Conservation (phyloP, 2,113 vertebrate species). For the Cavia aperea region DNA sequence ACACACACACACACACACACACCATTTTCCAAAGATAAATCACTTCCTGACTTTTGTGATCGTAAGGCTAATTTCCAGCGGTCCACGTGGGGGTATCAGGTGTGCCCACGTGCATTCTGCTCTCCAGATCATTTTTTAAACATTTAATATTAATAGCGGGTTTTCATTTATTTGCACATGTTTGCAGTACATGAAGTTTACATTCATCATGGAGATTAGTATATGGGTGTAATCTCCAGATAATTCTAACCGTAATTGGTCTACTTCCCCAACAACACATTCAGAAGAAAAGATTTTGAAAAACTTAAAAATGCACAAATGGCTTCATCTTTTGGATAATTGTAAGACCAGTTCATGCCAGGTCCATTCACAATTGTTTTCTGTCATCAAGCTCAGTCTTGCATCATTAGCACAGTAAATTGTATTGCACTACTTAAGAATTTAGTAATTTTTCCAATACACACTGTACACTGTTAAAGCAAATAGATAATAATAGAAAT, state of each 20-base stretch:
- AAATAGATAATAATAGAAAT: not conserved
- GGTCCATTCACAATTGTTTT: not conserved
- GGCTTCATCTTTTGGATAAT: not conserved
- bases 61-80: conserved; percentile 1
- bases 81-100: not conserved
- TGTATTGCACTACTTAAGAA: not conserved
- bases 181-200: not conserved
- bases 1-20: no score
- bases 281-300: not conserved
- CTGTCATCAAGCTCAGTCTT: not conserved
- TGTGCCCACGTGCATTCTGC: not conserved
- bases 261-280: not conserved
- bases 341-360: not conserved
- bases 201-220: not conserved
- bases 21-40: not conserved
- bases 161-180: not conserved
- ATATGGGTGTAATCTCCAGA: not conserved
- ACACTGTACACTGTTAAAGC: not conserved
- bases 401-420: not conserved
- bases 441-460: not conserved
- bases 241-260: not conserved
- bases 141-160: not conserved
- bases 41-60: not conserved
- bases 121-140: not conserved
- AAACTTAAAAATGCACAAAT: not conserved